These are phyloP conservation scores for Tinamus major DNA, from an alignment of 2,797 vertebrate genomes.

Conservation along the genomic window DNA sequence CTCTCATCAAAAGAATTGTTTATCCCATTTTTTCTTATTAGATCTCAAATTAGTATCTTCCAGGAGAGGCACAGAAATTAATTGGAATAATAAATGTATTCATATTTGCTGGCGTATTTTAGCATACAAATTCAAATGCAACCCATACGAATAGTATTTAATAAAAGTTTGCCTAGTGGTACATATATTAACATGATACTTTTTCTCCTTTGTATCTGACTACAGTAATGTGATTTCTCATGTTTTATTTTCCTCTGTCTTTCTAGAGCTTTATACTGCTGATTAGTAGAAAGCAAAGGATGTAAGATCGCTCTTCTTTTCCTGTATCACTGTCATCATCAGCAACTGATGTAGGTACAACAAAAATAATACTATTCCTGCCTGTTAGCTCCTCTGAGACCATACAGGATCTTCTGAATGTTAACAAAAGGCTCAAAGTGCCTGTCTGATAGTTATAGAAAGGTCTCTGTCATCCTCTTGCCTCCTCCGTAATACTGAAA, in stretches of 20 bases:
- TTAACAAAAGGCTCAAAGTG: conserved; percentile 26
- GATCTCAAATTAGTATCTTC: conserved; percentile 48
- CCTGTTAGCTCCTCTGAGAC: conserved; percentile 36
- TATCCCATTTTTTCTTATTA: conserved; percentile 34
- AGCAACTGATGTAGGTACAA: conserved; percentile 19
- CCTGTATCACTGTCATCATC: conserved; percentile 4
- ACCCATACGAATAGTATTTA: neutral
- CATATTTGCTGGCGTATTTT: conserved; percentile 8
- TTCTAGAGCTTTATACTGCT: conserved; percentile 6
- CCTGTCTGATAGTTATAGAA: conserved; percentile 25
- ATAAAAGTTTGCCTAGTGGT: conserved; percentile 10
- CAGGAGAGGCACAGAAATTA: neutral
- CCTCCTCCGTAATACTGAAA: conserved; percentile 19
- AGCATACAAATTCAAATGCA: neutral
- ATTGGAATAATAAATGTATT: conserved; percentile 19
- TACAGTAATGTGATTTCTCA: neutral
- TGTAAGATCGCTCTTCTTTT: conserved; percentile 33
- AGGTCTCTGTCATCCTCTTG: conserved; percentile 30
- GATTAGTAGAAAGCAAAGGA: conserved; percentile 39
- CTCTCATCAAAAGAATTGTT: conserved; percentile 53
- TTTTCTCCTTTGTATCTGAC: neutral
- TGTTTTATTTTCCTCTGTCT: neutral
- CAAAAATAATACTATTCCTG: conserved; percentile 6
- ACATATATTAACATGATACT: neutral
- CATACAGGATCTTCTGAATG: conserved; percentile 23